Conservation (phyloP, 2,113 vertebrate genomes). For the Austrofundulus limnaeus region DNA sequence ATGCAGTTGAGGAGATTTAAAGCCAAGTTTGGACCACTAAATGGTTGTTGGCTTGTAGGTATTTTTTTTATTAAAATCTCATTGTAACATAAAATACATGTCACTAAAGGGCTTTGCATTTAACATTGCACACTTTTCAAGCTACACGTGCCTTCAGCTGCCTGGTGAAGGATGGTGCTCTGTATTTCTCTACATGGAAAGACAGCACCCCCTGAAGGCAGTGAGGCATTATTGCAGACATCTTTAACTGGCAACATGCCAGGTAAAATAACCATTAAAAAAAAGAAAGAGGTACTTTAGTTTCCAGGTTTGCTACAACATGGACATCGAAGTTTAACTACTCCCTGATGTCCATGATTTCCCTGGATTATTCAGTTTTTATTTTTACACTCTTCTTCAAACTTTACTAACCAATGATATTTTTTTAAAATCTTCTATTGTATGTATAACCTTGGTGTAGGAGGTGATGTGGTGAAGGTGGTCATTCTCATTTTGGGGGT, state of each 20-base stretch:
- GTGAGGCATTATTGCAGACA: slow-evolving; percentile 45
- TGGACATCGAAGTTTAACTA: slow-evolving; percentile 10
- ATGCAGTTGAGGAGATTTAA: slow-evolving; percentile 31
- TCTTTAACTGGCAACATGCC: slow-evolving; percentile 37
- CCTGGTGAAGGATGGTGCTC: slow-evolving; percentile 21
- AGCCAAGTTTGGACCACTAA: slow-evolving; percentile 15
- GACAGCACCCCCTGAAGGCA: slow-evolving; percentile 52
- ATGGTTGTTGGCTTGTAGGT: slow-evolving; percentile 19
- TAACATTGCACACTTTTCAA: slow-evolving; percentile 3
- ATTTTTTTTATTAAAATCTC: not conserved
- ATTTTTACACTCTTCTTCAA: slow-evolving; percentile 36
- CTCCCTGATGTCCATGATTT: slow-evolving; percentile 19
- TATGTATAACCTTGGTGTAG: slow-evolving; percentile 78
- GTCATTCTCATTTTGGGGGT: slow-evolving; percentile 78
- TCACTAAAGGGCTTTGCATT: slow-evolving; percentile 4
- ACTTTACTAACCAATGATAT: slow-evolving; percentile 45
- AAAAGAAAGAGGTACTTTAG: slow-evolving; percentile 38
- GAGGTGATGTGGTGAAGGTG: slow-evolving; percentile 75
- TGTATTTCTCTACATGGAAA: slow-evolving; percentile 32
- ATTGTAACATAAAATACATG: slow-evolving; percentile 28
- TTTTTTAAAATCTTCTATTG: slow-evolving; percentile 59
- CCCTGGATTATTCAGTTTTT: too few relatives aligned
- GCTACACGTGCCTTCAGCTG: slow-evolving; percentile 4
- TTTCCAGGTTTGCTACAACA: slow-evolving; percentile 12
- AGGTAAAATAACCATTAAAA: slow-evolving; percentile 7